Conservation (phyloP, 1,140 invertebrate genomes). For the Habropoda laboriosa region DNA sequence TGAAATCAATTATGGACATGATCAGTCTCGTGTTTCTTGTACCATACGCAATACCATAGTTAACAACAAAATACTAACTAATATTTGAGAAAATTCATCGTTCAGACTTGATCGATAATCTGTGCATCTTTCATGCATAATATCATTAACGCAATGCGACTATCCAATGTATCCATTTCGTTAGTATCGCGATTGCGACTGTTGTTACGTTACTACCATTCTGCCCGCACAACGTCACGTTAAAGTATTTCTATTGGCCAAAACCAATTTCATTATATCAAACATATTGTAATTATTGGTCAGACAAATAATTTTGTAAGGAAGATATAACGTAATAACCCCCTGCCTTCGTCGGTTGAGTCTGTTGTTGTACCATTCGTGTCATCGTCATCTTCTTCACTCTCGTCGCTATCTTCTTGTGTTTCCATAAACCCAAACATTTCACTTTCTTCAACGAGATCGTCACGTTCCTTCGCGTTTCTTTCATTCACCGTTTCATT, state of each 20-base stretch:
- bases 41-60: not conserved
- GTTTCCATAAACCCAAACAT: conserved; percentile 4
- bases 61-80: not conserved
- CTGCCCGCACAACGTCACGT: conserved; percentile 12
- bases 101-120: not conserved
- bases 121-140: no score
- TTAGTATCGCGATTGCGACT: not conserved
- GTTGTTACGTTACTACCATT: conserved; percentile 17
- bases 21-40: conserved; percentile 47
- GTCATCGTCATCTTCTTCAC: conserved; percentile 41
- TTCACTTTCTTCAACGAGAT: conserved; percentile 49
- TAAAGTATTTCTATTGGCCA: conserved; percentile 50
- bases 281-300: conserved; percentile 56
- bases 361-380: conserved; percentile 42
- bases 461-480: not conserved
- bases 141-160: not conserved
- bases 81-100: not conserved
- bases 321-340: conserved; percentile 75
- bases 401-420: conserved; percentile 16
- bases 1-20: conserved; percentile 2
- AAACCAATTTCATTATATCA: conserved; percentile 51
- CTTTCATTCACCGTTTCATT: not conserved
- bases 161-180: not conserved
- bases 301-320: conserved; percentile 76
- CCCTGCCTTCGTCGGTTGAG: conserved; percentile 64